phyloP scores from a whole-genome alignment of 2,113 vertebrate species.

The Pteronura brasiliensis region DNA sequence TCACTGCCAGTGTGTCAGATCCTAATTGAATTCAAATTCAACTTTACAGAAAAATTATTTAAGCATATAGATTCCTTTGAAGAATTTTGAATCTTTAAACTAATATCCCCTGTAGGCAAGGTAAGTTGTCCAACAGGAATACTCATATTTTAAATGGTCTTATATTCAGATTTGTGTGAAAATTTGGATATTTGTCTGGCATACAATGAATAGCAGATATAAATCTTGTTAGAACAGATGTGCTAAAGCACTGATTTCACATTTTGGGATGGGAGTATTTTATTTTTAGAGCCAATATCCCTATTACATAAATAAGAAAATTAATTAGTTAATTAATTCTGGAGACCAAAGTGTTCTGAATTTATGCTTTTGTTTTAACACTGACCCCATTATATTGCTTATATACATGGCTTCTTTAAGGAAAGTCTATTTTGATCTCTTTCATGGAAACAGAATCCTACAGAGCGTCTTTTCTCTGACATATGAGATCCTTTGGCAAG shows the following conservation, averaged over 20 bases:
- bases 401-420: not conserved
- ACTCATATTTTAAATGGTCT: not conserved
- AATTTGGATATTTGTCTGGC: not conserved
- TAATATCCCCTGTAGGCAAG: not conserved
- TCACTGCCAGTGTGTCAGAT: not conserved
- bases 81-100: not conserved
- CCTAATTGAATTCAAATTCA: not conserved
- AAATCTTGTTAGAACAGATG: not conserved
- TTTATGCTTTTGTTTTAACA: not conserved
- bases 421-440: not conserved
- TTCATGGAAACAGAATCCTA: not conserved
- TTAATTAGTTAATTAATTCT: not conserved
- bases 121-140: not conserved
- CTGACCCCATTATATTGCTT: not conserved
- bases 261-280: not conserved
- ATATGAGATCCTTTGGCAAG: constrained; percentile 9
- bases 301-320: not conserved
- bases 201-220: not conserved
- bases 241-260: not conserved
- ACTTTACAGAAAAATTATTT: not conserved
- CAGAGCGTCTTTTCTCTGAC: not conserved
- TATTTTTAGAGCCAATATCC: not conserved
- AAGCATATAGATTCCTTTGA: not conserved
- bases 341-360: constrained; percentile 8
- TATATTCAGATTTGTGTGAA: not conserved